phyloP scores from a whole-genome alignment of 2,888 invertebrate genomes.

The Rhogogaster chlorosoma region DNA sequence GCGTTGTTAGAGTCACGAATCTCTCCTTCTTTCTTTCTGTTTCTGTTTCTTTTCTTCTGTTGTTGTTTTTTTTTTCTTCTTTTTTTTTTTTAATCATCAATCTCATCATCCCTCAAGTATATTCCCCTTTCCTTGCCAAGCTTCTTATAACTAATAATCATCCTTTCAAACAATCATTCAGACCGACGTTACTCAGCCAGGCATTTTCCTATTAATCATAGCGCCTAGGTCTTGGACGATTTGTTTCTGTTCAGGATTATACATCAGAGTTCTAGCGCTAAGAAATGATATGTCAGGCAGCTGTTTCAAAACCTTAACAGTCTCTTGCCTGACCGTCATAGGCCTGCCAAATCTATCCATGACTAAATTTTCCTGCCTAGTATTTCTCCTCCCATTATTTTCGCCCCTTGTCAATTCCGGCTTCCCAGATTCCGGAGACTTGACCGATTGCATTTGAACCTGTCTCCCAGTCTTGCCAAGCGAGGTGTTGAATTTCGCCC shows the following conservation, averaged over 20 bases:
- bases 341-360: constrained; percentile 72
- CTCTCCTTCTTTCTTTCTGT: neutral
- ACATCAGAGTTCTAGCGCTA: constrained; percentile 74
- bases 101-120: neutral
- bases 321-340: constrained; percentile 71
- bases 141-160: constrained; percentile 24
- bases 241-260: constrained; percentile 74
- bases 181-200: constrained; percentile 77
- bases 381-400: constrained; percentile 58
- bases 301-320: constrained; percentile 72
- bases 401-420: constrained; percentile 56
- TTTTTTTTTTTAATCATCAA: neutral
- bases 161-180: constrained; percentile 73
- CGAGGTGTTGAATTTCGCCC: constrained; percentile 48
- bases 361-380: constrained; percentile 67
- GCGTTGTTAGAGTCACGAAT: neutral
- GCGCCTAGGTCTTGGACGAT: constrained; percentile 74
- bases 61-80: too few species aligned
- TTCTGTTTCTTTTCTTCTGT: too few species aligned
- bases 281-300: constrained; percentile 74
- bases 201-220: constrained; percentile 76
- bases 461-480: constrained; percentile 21
- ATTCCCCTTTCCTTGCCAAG: neutral
- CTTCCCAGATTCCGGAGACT: constrained; percentile 55
- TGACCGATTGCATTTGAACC: constrained; percentile 51